Evolutionary conservation across 2,797 vertebrate species (phyloP).

Genomic region (Anguilla obscura): DNA sequence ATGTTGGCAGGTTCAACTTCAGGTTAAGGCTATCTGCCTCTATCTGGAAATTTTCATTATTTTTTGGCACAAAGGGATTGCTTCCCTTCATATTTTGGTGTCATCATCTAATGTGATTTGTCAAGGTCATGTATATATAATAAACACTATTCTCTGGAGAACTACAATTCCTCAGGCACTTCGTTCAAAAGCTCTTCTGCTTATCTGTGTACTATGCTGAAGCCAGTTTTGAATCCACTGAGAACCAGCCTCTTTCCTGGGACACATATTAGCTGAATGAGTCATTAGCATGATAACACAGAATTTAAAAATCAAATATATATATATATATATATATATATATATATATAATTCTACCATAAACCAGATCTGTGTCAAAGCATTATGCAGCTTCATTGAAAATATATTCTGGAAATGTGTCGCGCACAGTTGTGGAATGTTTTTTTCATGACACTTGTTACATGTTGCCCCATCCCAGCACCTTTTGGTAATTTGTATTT

Average conservation of each 20-base stretch:
- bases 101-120: not conserved
- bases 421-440: not conserved
- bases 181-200: not conserved
- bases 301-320: not conserved
- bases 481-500: too few relatives aligned
- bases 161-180: not conserved
- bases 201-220: not conserved
- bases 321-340: not conserved
- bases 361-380: not conserved
- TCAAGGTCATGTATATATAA: not conserved
- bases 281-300: not conserved
- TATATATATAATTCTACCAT: not conserved
- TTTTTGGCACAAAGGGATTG: not conserved
- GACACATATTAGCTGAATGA: constrained; percentile 4
- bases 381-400: not conserved
- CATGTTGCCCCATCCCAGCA: too few relatives aligned
- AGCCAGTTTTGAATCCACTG: not conserved
- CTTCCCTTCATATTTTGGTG: not conserved
- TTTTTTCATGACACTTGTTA: too few relatives aligned
- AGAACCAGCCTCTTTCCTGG: not conserved
- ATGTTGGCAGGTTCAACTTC: not conserved
- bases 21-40: not conserved
- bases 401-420: not conserved
- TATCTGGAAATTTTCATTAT: not conserved
- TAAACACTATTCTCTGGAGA: not conserved